Conservation (phyloP, 2,888 invertebrate species). For the Andrena trimmerana region DNA sequence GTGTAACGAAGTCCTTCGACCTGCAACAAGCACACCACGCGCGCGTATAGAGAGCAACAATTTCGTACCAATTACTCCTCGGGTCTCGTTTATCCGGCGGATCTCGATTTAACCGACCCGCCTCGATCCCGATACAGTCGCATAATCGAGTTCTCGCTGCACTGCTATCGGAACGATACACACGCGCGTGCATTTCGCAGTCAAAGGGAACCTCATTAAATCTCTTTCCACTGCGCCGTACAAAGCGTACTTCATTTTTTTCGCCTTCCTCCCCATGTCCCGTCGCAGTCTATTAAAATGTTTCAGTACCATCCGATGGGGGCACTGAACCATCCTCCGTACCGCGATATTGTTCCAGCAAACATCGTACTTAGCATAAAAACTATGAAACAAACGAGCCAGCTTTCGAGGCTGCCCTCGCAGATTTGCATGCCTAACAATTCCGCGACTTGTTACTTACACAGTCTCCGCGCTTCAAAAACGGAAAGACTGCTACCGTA, state of each 20-base stretch:
- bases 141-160: slow-evolving; percentile 18
- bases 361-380: neutral
- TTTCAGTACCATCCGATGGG: slow-evolving; percentile 12
- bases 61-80: slow-evolving; percentile 6
- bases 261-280: neutral
- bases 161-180: slow-evolving; percentile 20
- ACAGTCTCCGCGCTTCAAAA: too few species aligned
- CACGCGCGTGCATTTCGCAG: slow-evolving; percentile 22
- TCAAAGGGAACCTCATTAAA: slow-evolving; percentile 36
- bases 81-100: slow-evolving; percentile 8
- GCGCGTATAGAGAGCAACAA: neutral
- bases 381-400: too few species aligned
- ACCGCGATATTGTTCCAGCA: neutral
- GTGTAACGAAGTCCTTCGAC: neutral
- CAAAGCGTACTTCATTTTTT: slow-evolving; percentile 11
- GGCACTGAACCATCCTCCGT: neutral
- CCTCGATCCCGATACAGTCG: slow-evolving; percentile 26
- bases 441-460: too few species aligned
- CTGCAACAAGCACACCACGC: neutral
- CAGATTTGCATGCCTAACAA: too few species aligned
- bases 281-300: slow-evolving; percentile 19
- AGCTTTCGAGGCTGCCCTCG: too few species aligned
- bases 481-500: too few species aligned
- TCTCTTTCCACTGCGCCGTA: slow-evolving; percentile 22
- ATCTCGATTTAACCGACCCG: slow-evolving; percentile 6